phyloP scores from a whole-genome alignment of 2,888 invertebrate genomes.

The Trilocha varians region DNA sequence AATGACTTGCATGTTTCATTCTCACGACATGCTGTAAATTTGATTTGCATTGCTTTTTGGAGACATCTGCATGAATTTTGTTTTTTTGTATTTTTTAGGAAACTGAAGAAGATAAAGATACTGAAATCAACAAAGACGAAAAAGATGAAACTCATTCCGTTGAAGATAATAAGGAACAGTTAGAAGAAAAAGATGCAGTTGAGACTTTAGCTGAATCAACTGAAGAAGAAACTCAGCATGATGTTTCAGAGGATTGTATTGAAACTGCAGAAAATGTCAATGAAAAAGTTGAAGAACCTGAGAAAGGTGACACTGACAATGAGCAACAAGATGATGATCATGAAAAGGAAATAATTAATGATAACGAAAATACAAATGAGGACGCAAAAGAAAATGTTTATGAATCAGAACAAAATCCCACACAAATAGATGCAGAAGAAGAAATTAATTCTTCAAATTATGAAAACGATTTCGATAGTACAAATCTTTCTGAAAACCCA shows the following conservation, averaged over 20 bases:
- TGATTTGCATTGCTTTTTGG: constrained; percentile 61
- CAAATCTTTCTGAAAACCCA: background rate
- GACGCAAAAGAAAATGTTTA: constrained; percentile 10
- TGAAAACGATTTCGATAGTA: background rate
- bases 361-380: constrained; percentile 11
- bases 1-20: constrained; percentile 34
- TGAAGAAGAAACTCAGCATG: constrained; percentile 8
- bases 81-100: constrained; percentile 61
- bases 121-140: constrained; percentile 11
- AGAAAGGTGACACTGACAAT: constrained; percentile 10
- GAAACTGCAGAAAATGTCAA: constrained; percentile 10
- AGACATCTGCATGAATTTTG: constrained; percentile 61
- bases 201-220: constrained; percentile 2
- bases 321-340: constrained; percentile 9
- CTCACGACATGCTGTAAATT: constrained; percentile 34
- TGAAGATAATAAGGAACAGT: constrained; percentile 6
- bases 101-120: constrained; percentile 25
- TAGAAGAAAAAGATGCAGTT: constrained; percentile 6
- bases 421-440: constrained; percentile 13
- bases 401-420: constrained; percentile 7
- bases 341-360: constrained; percentile 4
- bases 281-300: constrained; percentile 8
- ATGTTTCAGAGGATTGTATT: constrained; percentile 8
- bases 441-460: constrained; percentile 12
- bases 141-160: constrained; percentile 8